A percentile compares a stretch with the other conserved stretches of the same genome.
Conservation (phyloP, 1,140 invertebrate genomes). For the Scaptomyza graminum region DNA sequence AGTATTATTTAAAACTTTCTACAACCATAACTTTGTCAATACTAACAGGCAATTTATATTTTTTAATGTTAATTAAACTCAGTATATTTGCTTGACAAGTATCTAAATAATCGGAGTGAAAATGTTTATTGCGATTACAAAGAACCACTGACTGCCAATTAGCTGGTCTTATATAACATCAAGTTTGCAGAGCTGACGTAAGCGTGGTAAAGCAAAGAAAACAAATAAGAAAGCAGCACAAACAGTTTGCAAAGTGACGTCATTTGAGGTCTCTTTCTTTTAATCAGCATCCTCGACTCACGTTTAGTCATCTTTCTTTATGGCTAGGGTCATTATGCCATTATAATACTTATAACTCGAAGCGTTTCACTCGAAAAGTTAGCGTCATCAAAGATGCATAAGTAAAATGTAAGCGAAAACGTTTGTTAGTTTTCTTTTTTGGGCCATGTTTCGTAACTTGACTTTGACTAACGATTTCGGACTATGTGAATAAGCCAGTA, state of each 20-base stretch:
- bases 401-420: not conserved
- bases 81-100: not conserved
- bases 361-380: constrained; percentile 1
- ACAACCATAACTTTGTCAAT: too few relatives aligned
- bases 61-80: too few relatives aligned
- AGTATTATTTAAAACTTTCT: too few relatives aligned
- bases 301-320: constrained; percentile 38
- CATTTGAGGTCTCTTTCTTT: constrained; percentile 3
- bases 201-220: not conserved
- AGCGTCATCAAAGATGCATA: constrained; percentile 5
- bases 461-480: constrained; percentile 14
- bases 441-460: constrained; percentile 6
- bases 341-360: constrained; percentile 4
- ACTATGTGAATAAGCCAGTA: not conserved
- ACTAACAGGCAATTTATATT: too few relatives aligned
- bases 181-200: constrained; percentile 13
- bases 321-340: not conserved
- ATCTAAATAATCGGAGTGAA: not conserved
- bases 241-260: constrained; percentile 30
- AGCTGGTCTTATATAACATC: constrained; percentile 17
- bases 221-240: not conserved
- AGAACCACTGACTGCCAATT: constrained; percentile 2
- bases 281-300: constrained; percentile 22
- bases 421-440: not conserved
- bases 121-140: constrained; percentile 12